phyloP scores from a whole-genome alignment of 2,113 vertebrate genomes.

The Sciurus niger region DNA sequence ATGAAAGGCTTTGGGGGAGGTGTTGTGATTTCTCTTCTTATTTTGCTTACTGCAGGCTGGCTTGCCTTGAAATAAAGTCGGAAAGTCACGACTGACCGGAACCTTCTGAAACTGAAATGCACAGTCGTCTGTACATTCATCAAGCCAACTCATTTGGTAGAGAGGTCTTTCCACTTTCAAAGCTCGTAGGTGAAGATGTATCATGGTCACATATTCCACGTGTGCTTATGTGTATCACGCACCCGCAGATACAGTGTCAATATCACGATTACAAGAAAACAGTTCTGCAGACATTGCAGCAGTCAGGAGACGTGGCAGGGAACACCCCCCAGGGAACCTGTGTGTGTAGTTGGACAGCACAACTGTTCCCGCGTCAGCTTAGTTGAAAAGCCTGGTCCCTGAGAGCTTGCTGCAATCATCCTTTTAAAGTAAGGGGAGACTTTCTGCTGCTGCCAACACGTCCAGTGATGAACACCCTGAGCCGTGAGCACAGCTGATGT shows the following conservation, averaged over 20 bases:
- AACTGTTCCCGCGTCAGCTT: not conserved
- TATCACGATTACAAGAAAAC: not conserved
- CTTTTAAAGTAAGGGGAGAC: not conserved
- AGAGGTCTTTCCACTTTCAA: not conserved
- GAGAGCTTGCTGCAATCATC: not conserved
- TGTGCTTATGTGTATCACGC: not conserved
- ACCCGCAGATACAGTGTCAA: not conserved
- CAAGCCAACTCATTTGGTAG: not conserved
- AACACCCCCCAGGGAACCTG: not conserved
- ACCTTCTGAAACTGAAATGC: not conserved
- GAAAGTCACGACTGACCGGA: not conserved
- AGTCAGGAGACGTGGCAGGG: not conserved
- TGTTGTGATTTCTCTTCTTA: not conserved
- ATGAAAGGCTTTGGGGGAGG: not conserved
- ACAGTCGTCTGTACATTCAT: not conserved
- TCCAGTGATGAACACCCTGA: not conserved
- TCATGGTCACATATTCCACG: not conserved
- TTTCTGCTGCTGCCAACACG: not conserved
- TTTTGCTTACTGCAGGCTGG: not conserved
- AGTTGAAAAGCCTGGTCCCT: not conserved
- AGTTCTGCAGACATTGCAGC: not conserved
- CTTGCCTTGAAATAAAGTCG: not conserved
- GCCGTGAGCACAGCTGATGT: too few relatives aligned
- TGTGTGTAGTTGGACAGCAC: not conserved
- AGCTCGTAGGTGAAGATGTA: not conserved